Evolutionary conservation across 1,140 invertebrate species (phyloP), one percentile per base, ranked within the genome.

Genomic region (Drosophila yakuba): DNA sequence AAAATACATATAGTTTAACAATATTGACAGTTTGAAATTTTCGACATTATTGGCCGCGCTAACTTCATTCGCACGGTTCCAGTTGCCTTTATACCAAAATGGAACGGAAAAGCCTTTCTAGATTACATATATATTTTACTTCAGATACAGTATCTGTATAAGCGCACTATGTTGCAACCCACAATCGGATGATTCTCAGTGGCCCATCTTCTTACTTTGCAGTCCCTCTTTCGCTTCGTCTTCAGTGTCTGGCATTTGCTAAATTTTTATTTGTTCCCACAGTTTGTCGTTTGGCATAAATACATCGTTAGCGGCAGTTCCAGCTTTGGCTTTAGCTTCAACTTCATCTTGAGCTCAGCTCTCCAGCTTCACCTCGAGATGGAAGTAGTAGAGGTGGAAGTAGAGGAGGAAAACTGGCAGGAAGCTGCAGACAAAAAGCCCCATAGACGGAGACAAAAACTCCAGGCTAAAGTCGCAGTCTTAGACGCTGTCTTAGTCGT

Each of bases 181-280:
- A 32, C 55, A 58, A 76, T 82, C 60, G 76, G 36, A 23, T 60
- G 61, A 56, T 60, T 60, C 50, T 48, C 20, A 47, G 56, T 74
- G 45, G 48, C 38, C 36, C 17, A 35, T 59, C 60, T 75, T 32
- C 28, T 32, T 47, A 17, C 39, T 36, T 72, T 11, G 50, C 38
- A 23, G 12, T 38, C 28, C 43, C 52, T 52, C 48, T 71, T 43
- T 61, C 63, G 15, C 56, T 12, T 20, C 20, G 45, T 45, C 17
- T 64, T 38, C 59, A 39, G 47, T 59, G 72, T 62, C 66, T 76
- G 71, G 77, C 85, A 80, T 84, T 84, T 66, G 84, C 80, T 89
- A 88, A 89, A 89, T 84, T 88, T 88, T 80, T 71, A 89, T 90
- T 90, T 89, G 84, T 89, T 89, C 84, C 84, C 84, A 89, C 84